These are phyloP conservation scores for Typhlichthys eigenmanni DNA, from an alignment of 2,797 vertebrate species.

Conservation along the genomic window DNA sequence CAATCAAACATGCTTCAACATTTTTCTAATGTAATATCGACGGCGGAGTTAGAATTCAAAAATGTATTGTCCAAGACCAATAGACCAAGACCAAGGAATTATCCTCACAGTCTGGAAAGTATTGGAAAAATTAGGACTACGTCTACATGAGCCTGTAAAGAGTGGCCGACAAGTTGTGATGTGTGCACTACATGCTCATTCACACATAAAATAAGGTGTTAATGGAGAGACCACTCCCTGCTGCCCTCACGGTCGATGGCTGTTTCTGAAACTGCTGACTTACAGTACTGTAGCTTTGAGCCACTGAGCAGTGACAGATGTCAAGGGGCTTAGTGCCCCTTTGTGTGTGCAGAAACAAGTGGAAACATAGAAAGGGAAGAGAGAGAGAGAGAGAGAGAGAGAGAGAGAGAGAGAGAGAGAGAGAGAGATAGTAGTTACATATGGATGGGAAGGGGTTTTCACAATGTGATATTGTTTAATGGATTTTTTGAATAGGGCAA, in stretches of 20 bases:
- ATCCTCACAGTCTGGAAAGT: too few relatives aligned
- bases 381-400: not conserved
- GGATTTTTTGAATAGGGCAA: not conserved
- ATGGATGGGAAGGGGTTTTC: not conserved
- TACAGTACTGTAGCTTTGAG: slow-evolving; percentile 4
- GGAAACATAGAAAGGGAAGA: not conserved
- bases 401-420: not conserved
- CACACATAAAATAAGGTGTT: slow-evolving; percentile 13
- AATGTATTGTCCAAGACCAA: too few relatives aligned
- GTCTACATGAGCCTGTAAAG: too few relatives aligned
- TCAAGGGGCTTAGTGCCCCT: slow-evolving; percentile 14
- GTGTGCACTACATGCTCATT: not conserved
- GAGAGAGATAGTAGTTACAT: not conserved
- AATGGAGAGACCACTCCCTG: slow-evolving; percentile 20
- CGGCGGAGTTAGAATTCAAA: too few relatives aligned
- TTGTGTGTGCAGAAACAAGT: not conserved
- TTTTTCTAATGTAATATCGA: too few relatives aligned
- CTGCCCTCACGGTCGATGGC: slow-evolving; percentile 23
- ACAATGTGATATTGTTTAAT: not conserved
- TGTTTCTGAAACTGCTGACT: slow-evolving; percentile 35
- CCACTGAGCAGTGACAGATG: slow-evolving; percentile 36
- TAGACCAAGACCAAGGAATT: too few relatives aligned
- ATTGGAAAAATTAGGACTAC: too few relatives aligned
- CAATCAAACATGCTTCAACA: too few relatives aligned
- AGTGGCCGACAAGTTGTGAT: too few relatives aligned